A percentile compares a stretch with the other conserved stretches of the same genome.
phyloP scores from a whole-genome alignment of 2,113 vertebrate genomes.

The Gopherus flavomarginatus region DNA sequence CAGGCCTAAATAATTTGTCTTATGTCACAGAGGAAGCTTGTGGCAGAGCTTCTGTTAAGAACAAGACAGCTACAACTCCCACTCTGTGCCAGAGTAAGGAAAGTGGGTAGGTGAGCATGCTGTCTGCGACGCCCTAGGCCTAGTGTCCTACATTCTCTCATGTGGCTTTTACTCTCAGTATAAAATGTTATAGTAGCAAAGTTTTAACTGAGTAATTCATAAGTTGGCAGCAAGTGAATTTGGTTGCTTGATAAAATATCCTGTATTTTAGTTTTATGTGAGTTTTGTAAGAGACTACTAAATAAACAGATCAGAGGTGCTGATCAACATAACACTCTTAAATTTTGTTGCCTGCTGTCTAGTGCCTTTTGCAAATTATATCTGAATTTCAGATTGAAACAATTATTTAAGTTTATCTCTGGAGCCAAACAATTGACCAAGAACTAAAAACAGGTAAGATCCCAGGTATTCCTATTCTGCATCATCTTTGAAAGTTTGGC shows the following conservation, averaged over 20 bases:
- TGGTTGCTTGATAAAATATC: not conserved
- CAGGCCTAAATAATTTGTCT: not conserved
- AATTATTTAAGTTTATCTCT: not conserved
- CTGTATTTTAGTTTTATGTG: not conserved
- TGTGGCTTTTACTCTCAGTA: not conserved
- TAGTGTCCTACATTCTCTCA: not conserved
- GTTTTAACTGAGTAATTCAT: not conserved
- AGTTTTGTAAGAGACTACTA: not conserved
- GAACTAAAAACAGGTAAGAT: slow-evolving; percentile 75
- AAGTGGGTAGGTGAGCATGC: not conserved
- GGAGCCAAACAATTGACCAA: slow-evolving; percentile 5
- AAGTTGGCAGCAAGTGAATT: not conserved
- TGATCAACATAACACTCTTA: not conserved
- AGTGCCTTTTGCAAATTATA: not conserved
- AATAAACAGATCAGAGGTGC: not conserved
- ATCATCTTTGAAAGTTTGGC: slow-evolving; percentile 58
- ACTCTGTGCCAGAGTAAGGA: not conserved
- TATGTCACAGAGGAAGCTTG: not conserved
- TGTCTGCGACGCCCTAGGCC: not conserved
- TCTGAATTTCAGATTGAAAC: not conserved
- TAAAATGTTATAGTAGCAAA: too few relatives aligned
- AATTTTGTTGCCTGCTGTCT: not conserved
- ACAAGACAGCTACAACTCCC: not conserved
- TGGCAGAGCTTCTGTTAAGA: not conserved
- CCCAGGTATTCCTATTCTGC: slow-evolving; percentile 69